Percentiles rank a stretch among this genome's conserved stretches.
Evolutionary conservation across 2,888 invertebrate species (phyloP).

Genomic region (Urechis unicinctus): DNA sequence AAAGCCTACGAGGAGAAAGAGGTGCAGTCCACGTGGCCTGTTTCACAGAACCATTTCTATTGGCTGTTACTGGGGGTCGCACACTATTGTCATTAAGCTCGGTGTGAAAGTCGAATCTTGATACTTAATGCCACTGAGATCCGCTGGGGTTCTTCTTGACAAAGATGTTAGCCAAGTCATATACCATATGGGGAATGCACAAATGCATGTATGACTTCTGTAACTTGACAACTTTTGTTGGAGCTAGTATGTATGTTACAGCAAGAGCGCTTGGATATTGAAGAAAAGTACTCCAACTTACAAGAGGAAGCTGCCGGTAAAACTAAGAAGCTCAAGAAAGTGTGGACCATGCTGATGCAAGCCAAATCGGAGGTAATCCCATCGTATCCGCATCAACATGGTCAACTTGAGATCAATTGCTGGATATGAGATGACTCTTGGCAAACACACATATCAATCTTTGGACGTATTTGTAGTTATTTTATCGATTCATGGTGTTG

Average conservation of each 20-base stretch:
- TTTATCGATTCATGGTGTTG: not conserved
- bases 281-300: conserved; percentile 86
- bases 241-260: no score
- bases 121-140: no score
- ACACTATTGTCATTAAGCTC: no score
- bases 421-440: not conserved
- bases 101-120: no score
- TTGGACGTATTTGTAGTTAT: not conserved
- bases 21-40: conserved; percentile 47
- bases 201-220: no score
- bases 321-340: conserved; percentile 83
- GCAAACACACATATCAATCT: no score
- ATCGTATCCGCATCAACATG: not conserved
- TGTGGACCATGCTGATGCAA: conserved; percentile 72
- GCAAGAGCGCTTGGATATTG: conserved; percentile 86
- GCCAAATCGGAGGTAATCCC: conserved; percentile 53
- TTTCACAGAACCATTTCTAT: not conserved
- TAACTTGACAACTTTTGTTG: no score
- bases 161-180: no score
- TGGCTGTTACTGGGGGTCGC: conserved; percentile 5
- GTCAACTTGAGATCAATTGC: not conserved
- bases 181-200: no score
- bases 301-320: conserved; percentile 93
- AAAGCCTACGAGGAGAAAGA: conserved; percentile 81
- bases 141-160: no score